Base-by-base conservation (phyloP, 2,113 vertebrate genomes). In the Myxocyprinus asiaticus region DNA sequence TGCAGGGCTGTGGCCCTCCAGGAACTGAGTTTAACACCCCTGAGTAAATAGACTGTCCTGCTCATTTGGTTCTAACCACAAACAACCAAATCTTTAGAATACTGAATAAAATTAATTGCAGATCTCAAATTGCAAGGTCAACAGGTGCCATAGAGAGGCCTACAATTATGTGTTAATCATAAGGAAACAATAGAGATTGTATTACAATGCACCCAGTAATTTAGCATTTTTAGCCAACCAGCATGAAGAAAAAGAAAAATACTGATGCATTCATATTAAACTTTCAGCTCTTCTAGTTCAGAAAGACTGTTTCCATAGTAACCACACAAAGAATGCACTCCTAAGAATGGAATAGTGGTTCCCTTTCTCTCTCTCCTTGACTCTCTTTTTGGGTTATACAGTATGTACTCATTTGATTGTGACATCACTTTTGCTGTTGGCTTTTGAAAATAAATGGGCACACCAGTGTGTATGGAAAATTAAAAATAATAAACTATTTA, bases 211-310 rank as follows among this genome's bases (percentile, higher is more conserved):
- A 80, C 48, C 76, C 81, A 74, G 67, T 83, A 81, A 86, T 86
- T 85, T 76, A 47, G 58, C 64, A 79, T 83, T 73, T 74, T 68
- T 76, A 76, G 81, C 79, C 79, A 65, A 79, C 79, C 76, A 82
- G 79, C 79, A 76, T 67, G 66, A 44, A 56, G 67, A 53, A 72
- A 74, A 75, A 68, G 53, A 72, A 74, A 75, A 79, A 85, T 85
- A 83, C 83, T 85, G 82, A 83, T 81, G 81, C 66, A 77, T 85
- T 85, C 70, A 74, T 76, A 78, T 83, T 81, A 83, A 83, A 85
- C 74, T 67, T 79, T 77, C 81, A 79, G 73, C 81, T 85, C 67
- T 81, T 66, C 70, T 43, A 17, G 73, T 77, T 67, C 9, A 17
- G 80, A 51, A 75, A 64, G 77, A 66, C 0, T 70, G 82, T 87